A percentile compares a stretch with the other conserved stretches of the same genome.
phyloP scores from a whole-genome alignment of 2,797 vertebrate species.

The Neosalanx taihuensis region DNA sequence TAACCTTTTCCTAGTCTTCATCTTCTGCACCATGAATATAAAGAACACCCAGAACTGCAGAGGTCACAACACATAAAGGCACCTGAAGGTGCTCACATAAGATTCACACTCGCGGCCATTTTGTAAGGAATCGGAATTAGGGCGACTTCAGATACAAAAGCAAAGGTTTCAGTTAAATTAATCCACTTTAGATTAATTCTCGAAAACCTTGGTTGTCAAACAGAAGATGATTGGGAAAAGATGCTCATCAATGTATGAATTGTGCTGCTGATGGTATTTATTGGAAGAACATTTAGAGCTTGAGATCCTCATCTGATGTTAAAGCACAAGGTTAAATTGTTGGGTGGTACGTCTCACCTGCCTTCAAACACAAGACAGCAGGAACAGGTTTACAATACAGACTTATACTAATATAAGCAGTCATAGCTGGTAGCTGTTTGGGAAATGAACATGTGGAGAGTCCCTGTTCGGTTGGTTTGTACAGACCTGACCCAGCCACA shows the following conservation, averaged over 20 bases:
- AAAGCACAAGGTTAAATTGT: background rate
- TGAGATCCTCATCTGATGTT: background rate
- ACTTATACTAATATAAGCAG: background rate
- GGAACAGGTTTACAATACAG: background rate
- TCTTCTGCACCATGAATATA: background rate
- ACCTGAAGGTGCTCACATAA: constrained; percentile 17
- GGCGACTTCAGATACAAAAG: no score
- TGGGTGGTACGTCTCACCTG: background rate
- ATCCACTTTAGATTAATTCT: no score
- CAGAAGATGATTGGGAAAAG: background rate
- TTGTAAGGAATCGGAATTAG: background rate
- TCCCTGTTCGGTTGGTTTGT: background rate
- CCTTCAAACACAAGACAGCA: background rate
- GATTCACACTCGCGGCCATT: constrained; percentile 19
- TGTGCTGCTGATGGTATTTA: background rate
- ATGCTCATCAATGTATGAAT: background rate
- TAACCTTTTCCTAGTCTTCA: background rate
- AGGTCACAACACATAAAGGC: constrained; percentile 27
- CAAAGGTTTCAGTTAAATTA: no score
- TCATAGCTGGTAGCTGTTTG: background rate
- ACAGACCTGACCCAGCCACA: background rate
- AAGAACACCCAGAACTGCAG: background rate
- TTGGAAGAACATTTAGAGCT: background rate
- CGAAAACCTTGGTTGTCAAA: background rate
- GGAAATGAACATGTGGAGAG: background rate